Evolutionary conservation across 2,888 invertebrate species (phyloP).

Genomic region (Chymomyza procnemis): DNA sequence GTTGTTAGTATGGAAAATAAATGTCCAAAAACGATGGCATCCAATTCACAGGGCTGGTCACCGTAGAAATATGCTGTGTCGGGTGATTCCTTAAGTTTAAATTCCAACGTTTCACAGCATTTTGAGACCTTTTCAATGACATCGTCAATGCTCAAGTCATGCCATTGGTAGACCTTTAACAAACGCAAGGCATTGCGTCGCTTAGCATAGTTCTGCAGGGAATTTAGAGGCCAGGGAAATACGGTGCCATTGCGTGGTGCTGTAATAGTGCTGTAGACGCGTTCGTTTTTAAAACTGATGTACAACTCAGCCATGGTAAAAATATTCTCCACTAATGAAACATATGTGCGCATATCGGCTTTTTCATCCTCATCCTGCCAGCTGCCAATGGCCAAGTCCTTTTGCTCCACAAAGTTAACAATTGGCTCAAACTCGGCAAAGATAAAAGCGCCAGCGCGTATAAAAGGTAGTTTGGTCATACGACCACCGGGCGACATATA

Average conservation of each 20-base stretch:
- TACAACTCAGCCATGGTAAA: constrained; percentile 93
- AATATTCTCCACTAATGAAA: constrained; percentile 92
- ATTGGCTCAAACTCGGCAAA: constrained; percentile 95
- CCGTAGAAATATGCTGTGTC: constrained; percentile 87
- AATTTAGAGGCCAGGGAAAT: constrained; percentile 95
- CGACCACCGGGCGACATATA: constrained; percentile 96
- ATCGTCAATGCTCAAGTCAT: constrained; percentile 87
- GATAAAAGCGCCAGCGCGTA: constrained; percentile 92
- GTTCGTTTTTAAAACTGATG: constrained; percentile 90
- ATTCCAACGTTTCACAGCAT: constrained; percentile 92
- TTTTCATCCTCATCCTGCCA: constrained; percentile 86
- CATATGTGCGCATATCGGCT: constrained; percentile 95
- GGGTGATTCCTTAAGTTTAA: constrained; percentile 86
- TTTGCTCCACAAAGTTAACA: constrained; percentile 91
- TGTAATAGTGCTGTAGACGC: constrained; percentile 89
- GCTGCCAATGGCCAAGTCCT: constrained; percentile 87
- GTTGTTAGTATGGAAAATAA: constrained; percentile 96
- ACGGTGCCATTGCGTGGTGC: constrained; percentile 91
- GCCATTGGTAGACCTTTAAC: constrained; percentile 90
- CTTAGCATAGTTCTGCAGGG: constrained; percentile 89
- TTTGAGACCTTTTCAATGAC: constrained; percentile 86
- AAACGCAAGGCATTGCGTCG: constrained; percentile 84
- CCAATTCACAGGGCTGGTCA: constrained; percentile 92
- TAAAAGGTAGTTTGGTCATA: constrained; percentile 88
- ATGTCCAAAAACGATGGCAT: constrained; percentile 97